Evolutionary conservation across 2,797 vertebrate species (phyloP).

Genomic region (Squalus acanthias): DNA sequence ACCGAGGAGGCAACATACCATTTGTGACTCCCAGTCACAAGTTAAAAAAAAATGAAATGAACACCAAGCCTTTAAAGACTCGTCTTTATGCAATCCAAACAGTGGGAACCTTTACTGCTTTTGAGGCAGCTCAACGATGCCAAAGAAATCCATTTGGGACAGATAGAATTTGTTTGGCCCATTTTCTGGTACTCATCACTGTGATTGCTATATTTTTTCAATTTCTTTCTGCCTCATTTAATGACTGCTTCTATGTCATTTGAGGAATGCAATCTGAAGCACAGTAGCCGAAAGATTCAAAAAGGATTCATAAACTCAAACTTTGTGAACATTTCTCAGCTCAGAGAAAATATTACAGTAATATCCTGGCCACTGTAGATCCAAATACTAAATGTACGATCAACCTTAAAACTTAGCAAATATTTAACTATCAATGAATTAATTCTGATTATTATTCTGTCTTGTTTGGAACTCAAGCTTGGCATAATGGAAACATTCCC

Average conservation of each 20-base stretch:
- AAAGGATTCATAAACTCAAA: neutral
- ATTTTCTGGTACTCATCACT: slow-evolving; percentile 20
- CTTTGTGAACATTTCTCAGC: neutral
- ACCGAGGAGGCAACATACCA: neutral
- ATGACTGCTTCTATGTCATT: slow-evolving; percentile 22
- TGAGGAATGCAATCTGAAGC: slow-evolving; percentile 14
- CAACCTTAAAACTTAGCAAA: neutral
- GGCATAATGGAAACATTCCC: neutral
- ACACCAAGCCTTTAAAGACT: neutral
- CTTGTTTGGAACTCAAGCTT: neutral
- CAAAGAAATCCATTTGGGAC: slow-evolving; percentile 19
- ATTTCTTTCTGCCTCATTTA: slow-evolving; percentile 24
- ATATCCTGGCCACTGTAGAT: neutral
- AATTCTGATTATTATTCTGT: neutral
- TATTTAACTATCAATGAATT: neutral
- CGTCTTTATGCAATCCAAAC: neutral
- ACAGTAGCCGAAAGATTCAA: neutral
- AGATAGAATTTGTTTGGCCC: slow-evolving; percentile 22
- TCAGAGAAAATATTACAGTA: neutral
- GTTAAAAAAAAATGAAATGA: neutral
- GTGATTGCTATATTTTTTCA: slow-evolving; percentile 11
- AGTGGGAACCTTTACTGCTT: slow-evolving; percentile 13
- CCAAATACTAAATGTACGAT: neutral
- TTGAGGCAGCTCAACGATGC: slow-evolving; percentile 11
- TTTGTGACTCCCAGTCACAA: neutral